phyloP scores from a whole-genome alignment of 2,797 vertebrate species.

The Pangasius macronema region DNA sequence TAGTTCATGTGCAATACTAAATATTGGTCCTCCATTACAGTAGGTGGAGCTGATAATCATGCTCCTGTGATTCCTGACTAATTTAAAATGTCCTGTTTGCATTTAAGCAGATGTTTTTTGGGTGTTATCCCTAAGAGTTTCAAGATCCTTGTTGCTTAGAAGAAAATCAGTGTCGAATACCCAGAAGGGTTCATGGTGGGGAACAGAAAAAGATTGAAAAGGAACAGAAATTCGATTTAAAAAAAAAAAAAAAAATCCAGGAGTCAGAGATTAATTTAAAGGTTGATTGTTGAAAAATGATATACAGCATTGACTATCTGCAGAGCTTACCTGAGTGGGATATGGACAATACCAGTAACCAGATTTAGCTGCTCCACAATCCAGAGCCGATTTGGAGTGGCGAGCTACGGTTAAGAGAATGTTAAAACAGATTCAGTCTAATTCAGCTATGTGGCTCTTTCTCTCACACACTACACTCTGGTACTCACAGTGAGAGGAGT shows the following conservation, averaged over 20 bases:
- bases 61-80: not conserved
- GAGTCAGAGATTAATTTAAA: not conserved
- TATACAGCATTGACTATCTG: not conserved
- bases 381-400: constrained; percentile 81
- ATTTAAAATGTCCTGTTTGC: constrained; percentile 8
- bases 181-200: not conserved
- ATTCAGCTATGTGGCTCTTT: constrained; percentile 10
- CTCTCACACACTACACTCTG: not conserved
- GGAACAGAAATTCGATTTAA: not conserved
- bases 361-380: constrained; percentile 92
- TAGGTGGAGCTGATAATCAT: not conserved
- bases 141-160: constrained; percentile 83
- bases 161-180: constrained; percentile 44
- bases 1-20: not conserved
- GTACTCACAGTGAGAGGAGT: constrained; percentile 73
- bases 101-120: constrained; percentile 40
- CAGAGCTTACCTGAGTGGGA: constrained; percentile 83
- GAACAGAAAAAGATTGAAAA: not conserved
- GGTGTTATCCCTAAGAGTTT: constrained; percentile 79
- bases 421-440: not conserved
- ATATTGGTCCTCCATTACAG: constrained; percentile 5
- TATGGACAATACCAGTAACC: constrained; percentile 88
- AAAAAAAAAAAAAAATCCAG: not conserved
- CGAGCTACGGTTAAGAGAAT: constrained; percentile 74
- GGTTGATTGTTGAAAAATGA: not conserved